Evolutionary conservation across 2,113 vertebrate species (phyloP), one percentile per base, ranked within the genome.

Genomic region (Lagopus leucura): DNA sequence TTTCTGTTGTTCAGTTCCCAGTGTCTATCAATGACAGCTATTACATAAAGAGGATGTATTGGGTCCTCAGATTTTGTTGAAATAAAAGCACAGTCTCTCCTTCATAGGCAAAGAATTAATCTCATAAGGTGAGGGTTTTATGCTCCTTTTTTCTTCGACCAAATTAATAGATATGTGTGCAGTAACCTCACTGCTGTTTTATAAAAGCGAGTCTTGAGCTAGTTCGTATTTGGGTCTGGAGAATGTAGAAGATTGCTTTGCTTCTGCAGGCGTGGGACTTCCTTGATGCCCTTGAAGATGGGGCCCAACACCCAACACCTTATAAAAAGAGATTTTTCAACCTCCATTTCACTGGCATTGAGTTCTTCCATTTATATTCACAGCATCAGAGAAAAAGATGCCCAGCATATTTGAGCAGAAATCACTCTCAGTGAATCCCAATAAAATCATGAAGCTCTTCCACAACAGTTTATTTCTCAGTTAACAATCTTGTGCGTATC

Each of bases 1-100:
- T 70, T 82, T 91, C 48, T 84, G 81, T 67, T 91, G 13, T 91
- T 94, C 40, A 42, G 43, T 82, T 92, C n/a, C 60, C 40, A 27
- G 20, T 72, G 82, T 90, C 34, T 86, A 1, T 81, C 65, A 72
- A 24, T 52, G 71, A 76, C 11, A 76, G 13, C 64, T 54, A 43
- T 43, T 70, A 13, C 48, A 61, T 55, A 70, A 42, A 79, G 66
- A 91, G 10, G 25, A 42, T 48, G 93, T 86, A 47, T 13, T 30
- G 43, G 32, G 14, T 64, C 52, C 38, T 40, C 69, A 71, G 74
- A 34, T 84, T 8, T 38, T 78, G 17, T 47, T 72, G 47, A 82
- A 92, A 63, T 61, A 84, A 61, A 90, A 82, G 13, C 63, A 40
- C 20, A 43, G 45, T 74, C 32, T 74, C 20, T 40, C 10, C 8